Percentiles rank a stretch among this genome's conserved stretches.
Evolutionary conservation across 1,140 invertebrate genomes (phyloP).

Genomic region (Adelges cooleyi): DNA sequence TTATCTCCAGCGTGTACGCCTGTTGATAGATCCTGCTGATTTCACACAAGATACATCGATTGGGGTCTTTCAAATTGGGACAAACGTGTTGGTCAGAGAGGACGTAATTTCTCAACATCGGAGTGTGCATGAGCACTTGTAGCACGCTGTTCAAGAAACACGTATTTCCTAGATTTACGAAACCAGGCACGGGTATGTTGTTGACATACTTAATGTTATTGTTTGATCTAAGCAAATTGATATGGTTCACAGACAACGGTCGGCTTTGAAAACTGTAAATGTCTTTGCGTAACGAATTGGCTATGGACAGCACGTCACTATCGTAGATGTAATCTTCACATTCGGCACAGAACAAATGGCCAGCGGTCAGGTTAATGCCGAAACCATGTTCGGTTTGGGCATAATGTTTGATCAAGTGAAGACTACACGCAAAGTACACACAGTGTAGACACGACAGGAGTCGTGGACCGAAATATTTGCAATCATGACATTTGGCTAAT

Average conservation of each 20-base stretch:
- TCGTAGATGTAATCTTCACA: constrained; percentile 28
- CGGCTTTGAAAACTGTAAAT: constrained; percentile 8
- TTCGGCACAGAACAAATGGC: constrained; percentile 14
- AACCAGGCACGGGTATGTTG: constrained; percentile 61
- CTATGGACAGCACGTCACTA: constrained; percentile 2
- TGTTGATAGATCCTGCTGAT: constrained; percentile 68
- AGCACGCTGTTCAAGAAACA: constrained; percentile 99
- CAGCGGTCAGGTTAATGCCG: background rate
- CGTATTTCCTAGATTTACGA: constrained; percentile 95
- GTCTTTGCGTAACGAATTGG: background rate
- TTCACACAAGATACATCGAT: constrained; percentile 82
- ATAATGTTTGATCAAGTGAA: constrained; percentile 4
- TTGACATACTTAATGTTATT: constrained; percentile 3
- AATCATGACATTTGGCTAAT: background rate
- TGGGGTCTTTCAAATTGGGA: constrained; percentile 51
- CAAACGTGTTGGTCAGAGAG: constrained; percentile 75
- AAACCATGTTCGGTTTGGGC: background rate
- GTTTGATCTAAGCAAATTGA: constrained; percentile 4
- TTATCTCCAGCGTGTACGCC: constrained; percentile 33
- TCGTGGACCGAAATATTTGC: background rate
- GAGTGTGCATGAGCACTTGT: constrained; percentile 89
- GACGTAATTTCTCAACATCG: constrained; percentile 88
- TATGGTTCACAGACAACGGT: background rate
- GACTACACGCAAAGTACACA: constrained; percentile 18
- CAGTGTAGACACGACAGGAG: constrained; percentile 19